Percentiles rank a stretch among this genome's conserved stretches.
Conservation (phyloP, 1,140 invertebrate species). For the Zaprionus ornatus region DNA sequence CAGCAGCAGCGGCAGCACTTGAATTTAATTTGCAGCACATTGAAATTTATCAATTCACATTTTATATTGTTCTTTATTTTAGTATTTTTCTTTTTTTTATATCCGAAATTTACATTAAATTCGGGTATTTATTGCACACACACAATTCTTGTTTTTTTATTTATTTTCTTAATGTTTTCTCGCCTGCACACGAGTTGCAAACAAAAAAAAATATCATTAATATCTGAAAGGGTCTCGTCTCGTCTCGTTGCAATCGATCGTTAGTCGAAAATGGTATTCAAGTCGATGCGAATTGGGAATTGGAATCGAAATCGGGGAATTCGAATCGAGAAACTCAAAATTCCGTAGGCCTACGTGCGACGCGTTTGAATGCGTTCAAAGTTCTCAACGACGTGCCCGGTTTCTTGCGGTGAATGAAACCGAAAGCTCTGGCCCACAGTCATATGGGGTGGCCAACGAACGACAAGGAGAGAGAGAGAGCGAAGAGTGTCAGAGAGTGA, state of each 20-base stretch:
- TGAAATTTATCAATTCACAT: slow-evolving; percentile 77
- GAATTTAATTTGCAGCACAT: slow-evolving; percentile 78
- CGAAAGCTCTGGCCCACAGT: slow-evolving; percentile 29
- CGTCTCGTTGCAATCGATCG: slow-evolving; percentile 10
- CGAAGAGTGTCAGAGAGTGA: neutral
- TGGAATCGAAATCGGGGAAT: slow-evolving; percentile 3
- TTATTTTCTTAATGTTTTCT: slow-evolving; percentile 10
- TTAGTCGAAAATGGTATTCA: slow-evolving; percentile 13
- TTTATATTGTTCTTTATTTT: slow-evolving; percentile 40
- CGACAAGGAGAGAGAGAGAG: slow-evolving; percentile 19
- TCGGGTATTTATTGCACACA: neutral
- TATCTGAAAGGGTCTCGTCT: slow-evolving; percentile 21
- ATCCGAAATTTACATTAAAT: slow-evolving; percentile 4
- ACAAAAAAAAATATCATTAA: slow-evolving; percentile 70
- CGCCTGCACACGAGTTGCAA: slow-evolving; percentile 47
- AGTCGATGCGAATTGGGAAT: neutral
- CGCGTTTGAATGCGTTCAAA: slow-evolving; percentile 73
- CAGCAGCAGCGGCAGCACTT: slow-evolving; percentile 66
- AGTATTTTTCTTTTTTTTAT: slow-evolving; percentile 41
- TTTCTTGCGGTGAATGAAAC: slow-evolving; percentile 74
- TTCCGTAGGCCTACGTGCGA: slow-evolving; percentile 67
- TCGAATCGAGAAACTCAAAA: slow-evolving; percentile 33
- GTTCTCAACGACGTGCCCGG: slow-evolving; percentile 67
- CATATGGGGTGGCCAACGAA: slow-evolving; percentile 41
- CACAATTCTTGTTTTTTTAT: slow-evolving; percentile 2